Evolutionary conservation across 2,888 invertebrate species (phyloP).

Genomic region (Nezara viridula): DNA sequence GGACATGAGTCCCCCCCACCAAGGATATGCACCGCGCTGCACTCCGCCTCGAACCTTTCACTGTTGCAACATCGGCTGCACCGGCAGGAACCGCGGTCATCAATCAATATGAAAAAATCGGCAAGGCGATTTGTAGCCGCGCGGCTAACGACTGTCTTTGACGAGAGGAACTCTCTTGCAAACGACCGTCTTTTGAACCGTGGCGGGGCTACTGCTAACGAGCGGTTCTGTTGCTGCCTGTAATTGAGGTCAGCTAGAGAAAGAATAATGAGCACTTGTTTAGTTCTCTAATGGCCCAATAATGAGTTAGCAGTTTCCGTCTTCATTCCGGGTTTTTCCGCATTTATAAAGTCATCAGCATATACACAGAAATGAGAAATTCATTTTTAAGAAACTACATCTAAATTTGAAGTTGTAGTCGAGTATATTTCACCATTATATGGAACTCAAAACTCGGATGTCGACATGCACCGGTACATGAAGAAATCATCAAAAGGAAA

Average conservation of each 20-base stretch:
- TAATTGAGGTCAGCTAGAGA: conserved; percentile 1
- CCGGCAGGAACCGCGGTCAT: not conserved
- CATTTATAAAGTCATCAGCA: too few relatives aligned
- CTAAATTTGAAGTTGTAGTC: too few relatives aligned
- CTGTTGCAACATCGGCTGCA: not conserved
- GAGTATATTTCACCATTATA: too few relatives aligned
- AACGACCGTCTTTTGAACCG: not conserved
- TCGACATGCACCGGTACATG: too few relatives aligned
- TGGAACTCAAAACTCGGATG: too few relatives aligned
- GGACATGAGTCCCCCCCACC: not conserved
- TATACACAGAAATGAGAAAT: too few relatives aligned
- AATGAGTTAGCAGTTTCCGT: not conserved
- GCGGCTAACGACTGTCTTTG: not conserved
- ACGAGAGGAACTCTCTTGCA: not conserved
- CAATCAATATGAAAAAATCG: conserved; percentile 1
- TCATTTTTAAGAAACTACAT: too few relatives aligned
- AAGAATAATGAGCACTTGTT: conserved; percentile 18
- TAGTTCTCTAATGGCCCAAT: not conserved
- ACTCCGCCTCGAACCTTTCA: not conserved
- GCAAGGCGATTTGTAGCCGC: not conserved
- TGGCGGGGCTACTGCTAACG: not conserved
- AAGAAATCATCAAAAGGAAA: too few relatives aligned
- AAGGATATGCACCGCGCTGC: not conserved
- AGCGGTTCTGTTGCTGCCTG: not conserved
- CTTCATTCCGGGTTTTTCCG: not conserved